Evolutionary conservation across 2,113 vertebrate species (phyloP).

Genomic region (Chloropsis cyanopogon): DNA sequence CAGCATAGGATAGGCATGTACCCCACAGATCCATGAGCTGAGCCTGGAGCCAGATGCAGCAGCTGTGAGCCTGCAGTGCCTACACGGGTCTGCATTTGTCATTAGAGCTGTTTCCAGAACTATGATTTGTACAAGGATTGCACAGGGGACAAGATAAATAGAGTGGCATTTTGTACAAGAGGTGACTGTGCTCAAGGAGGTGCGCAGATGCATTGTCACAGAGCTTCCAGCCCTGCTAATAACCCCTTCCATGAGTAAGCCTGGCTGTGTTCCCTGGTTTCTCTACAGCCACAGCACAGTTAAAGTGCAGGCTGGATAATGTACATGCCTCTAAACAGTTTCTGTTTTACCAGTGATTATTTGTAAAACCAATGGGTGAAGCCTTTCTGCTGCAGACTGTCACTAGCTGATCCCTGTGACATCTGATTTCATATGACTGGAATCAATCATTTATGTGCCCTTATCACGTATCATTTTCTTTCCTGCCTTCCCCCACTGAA

Average conservation of each 20-base stretch:
- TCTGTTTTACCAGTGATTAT: not conserved
- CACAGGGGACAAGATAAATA: not conserved
- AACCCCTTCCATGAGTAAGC: not conserved
- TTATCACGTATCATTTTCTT: not conserved
- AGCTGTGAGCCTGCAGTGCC: not conserved
- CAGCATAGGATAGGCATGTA: not conserved
- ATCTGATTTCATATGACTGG: not conserved
- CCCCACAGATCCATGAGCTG: not conserved
- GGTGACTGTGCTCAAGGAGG: not conserved
- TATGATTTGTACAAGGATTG: not conserved
- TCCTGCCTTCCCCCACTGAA: not conserved
- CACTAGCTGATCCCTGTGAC: not conserved
- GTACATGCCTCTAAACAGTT: not conserved
- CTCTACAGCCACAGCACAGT: not conserved
- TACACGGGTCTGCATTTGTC: not conserved
- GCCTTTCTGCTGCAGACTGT: not conserved
- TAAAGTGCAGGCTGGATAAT: not conserved
- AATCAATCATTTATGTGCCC: not conserved
- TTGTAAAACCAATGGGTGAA: not conserved
- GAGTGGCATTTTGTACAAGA: not conserved
- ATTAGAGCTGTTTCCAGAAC: not conserved
- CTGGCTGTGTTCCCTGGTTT: not conserved
- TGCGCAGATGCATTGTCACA: not conserved
- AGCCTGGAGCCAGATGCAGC: not conserved
- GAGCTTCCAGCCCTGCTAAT: not conserved